These are phyloP conservation scores for Osmoderma eremita DNA, from an alignment of 2,888 invertebrate genomes.

Conservation along the genomic window DNA sequence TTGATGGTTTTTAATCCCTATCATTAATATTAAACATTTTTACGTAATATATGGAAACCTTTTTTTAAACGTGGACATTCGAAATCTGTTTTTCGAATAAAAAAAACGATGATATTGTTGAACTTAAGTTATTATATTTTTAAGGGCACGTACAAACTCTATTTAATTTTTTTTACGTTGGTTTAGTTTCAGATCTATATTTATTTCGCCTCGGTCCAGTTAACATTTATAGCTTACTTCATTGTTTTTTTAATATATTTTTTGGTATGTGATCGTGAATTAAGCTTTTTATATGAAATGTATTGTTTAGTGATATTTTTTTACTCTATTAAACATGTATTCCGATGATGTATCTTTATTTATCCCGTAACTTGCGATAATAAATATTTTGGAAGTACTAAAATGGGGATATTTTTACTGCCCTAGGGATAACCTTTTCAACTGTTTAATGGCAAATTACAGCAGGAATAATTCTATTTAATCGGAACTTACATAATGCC, in stretches of 20 bases:
- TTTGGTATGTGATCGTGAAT: constrained; percentile 63
- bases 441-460: no score
- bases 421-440: no score
- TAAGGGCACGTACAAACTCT: not conserved
- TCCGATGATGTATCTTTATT: constrained; percentile 49
- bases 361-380: constrained; percentile 6
- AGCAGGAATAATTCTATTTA: no score
- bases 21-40: constrained; percentile 27
- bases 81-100: not conserved
- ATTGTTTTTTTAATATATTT: constrained; percentile 56
- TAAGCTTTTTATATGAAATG: constrained; percentile 62
- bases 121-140: constrained; percentile 22
- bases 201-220: constrained; percentile 30
- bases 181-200: constrained; percentile 10
- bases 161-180: constrained; percentile 4
- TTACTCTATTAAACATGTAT: constrained; percentile 64
- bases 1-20: constrained; percentile 37
- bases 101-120: constrained; percentile 10
- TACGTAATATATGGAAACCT: constrained; percentile 7
- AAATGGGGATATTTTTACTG: no score
- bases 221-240: constrained; percentile 49
- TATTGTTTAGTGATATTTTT: constrained; percentile 64
- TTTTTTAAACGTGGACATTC: not conserved
- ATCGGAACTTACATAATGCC: no score
- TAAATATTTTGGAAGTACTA: constrained; percentile 11